A percentile compares a stretch with the other conserved stretches of the same genome.
These are phyloP conservation scores for Ammodytes marinus DNA, from an alignment of 2,113 vertebrate species.

Conservation along the genomic window DNA sequence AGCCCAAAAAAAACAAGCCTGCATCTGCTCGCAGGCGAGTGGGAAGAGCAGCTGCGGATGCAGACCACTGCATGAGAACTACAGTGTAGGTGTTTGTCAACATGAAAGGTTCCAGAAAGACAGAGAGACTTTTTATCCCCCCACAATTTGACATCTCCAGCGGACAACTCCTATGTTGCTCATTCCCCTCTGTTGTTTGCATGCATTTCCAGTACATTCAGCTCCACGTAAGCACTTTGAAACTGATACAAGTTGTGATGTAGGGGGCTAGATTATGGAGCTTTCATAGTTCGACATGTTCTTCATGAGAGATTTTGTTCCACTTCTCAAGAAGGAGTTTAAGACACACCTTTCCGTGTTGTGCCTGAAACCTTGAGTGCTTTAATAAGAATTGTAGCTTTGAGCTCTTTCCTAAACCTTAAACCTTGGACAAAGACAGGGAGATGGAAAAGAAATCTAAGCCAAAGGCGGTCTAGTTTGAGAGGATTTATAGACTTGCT, in stretches of 20 bases:
- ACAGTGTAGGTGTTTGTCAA: constrained; percentile 74
- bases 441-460: constrained; percentile 64
- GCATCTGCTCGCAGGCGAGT: constrained; percentile 68
- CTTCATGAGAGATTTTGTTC: not conserved
- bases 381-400: constrained; percentile 57
- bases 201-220: constrained; percentile 39
- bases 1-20: constrained; percentile 35
- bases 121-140: constrained; percentile 25
- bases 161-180: constrained; percentile 30
- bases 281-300: constrained; percentile 32
- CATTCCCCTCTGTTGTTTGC: constrained; percentile 24
- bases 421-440: constrained; percentile 65
- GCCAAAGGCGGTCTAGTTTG: constrained; percentile 64
- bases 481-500: constrained; percentile 58
- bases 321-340: constrained; percentile 37
- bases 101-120: constrained; percentile 52
- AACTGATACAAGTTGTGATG: constrained; percentile 25
- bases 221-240: constrained; percentile 18
- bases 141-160: constrained; percentile 41
- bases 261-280: constrained; percentile 28
- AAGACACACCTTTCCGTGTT: constrained; percentile 30
- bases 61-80: constrained; percentile 64
- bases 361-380: constrained; percentile 43
- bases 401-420: constrained; percentile 61
- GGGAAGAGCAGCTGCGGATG: constrained; percentile 71